Conservation (phyloP, 2,888 invertebrate genomes). For the Drosophila recens region DNA sequence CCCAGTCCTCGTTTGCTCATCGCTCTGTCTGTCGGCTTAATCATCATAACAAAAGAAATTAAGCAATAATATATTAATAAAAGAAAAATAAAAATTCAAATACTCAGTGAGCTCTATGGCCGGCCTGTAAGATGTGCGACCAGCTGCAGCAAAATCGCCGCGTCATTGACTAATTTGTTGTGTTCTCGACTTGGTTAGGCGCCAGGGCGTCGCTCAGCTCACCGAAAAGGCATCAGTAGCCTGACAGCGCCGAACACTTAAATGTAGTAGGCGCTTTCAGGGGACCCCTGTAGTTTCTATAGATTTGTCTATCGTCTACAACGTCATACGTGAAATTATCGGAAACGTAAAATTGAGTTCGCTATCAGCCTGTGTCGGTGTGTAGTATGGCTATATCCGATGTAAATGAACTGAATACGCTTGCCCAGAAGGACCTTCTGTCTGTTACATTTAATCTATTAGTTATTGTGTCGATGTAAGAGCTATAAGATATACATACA, state of each 20-base stretch:
- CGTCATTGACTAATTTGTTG: constrained; percentile 84
- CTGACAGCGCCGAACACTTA: constrained; percentile 40
- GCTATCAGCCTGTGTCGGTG: neutral
- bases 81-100: constrained; percentile 73
- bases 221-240: constrained; percentile 40
- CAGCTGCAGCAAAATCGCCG: constrained; percentile 73
- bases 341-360: constrained; percentile 24
- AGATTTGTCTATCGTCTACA: constrained; percentile 20
- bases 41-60: constrained; percentile 84
- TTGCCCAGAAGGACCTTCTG: neutral
- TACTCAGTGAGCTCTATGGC: constrained; percentile 10
- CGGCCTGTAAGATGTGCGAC: constrained; percentile 10
- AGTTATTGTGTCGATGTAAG: neutral
- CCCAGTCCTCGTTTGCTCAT: constrained; percentile 54
- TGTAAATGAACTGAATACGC: neutral
- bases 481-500: too few species aligned
- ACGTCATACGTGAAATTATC: constrained; percentile 1
- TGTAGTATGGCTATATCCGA: neutral
- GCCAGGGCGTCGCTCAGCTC: constrained; percentile 57
- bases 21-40: constrained; percentile 74
- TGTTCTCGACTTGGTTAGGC: constrained; percentile 58
- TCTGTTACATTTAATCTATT: too few species aligned
- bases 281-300: constrained; percentile 19
- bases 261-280: constrained; percentile 25
- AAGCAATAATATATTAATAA: constrained; percentile 84